These are phyloP conservation scores for Limnephilus rhombicus DNA, from an alignment of 2,888 invertebrate genomes.

Conservation along the genomic window DNA sequence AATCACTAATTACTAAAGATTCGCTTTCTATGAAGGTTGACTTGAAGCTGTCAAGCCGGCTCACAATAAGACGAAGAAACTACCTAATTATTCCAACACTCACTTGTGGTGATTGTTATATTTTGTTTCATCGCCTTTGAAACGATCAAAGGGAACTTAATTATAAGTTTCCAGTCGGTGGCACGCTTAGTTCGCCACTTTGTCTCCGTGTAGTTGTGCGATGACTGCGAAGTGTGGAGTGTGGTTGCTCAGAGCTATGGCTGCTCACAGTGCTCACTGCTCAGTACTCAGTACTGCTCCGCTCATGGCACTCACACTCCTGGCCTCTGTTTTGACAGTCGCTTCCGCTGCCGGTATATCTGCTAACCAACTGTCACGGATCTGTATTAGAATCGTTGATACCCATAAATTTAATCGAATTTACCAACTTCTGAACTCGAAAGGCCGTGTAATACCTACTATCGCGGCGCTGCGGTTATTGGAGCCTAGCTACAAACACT, in stretches of 20 bases:
- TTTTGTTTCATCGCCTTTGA: slow-evolving; percentile 24
- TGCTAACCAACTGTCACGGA: slow-evolving; percentile 29
- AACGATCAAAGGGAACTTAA: slow-evolving; percentile 11
- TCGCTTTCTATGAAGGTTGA: background rate
- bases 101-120: background rate
- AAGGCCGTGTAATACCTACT: background rate
- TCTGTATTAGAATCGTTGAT: slow-evolving; percentile 18
- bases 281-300: background rate
- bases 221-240: background rate
- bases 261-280: background rate
- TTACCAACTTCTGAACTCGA: slow-evolving; percentile 13
- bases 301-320: background rate
- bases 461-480: background rate
- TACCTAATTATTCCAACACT: background rate
- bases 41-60: background rate
- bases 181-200: background rate
- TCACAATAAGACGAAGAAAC: background rate
- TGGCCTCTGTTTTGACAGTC: slow-evolving; percentile 10
- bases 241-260: background rate
- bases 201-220: background rate
- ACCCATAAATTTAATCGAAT: slow-evolving; percentile 16
- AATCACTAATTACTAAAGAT: background rate
- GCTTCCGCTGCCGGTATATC: background rate
- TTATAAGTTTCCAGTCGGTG: slow-evolving; percentile 13
- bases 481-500: background rate